Base-by-base conservation (phyloP, 2,797 vertebrate genomes). In the Melopsittacus undulatus region DNA sequence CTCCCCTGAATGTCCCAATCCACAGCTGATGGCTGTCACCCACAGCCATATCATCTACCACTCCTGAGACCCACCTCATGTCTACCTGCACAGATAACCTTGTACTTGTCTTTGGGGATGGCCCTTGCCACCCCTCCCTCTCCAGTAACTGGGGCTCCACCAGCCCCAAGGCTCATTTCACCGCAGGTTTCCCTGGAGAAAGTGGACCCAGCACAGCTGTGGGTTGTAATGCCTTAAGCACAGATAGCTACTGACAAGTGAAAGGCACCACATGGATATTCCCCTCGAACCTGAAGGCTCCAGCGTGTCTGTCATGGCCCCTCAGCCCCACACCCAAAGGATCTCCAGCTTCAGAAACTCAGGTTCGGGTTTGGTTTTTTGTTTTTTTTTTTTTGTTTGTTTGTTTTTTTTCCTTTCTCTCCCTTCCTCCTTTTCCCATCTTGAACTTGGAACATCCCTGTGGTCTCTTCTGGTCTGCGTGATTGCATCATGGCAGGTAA, bases 401-500 rank as follows among this genome's bases (percentile, higher is more conserved):
- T 38, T 40, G 38, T 40, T 78, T 26, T 46, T 36, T 19, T 36
- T 19, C 5, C 11, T 5, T 5, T 10, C 9, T 29, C 9, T 5
- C 19, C 16, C 8, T 13, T 36, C 24, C 61, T 76, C 13, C 20
- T 74, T 90, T 95, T 82, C 63, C 38, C n/a, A 51, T 18, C 20
- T 73, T 43, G 86, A 51, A 96, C 92, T 96, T 96, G 76, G 90
- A 96, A 54, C 42, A 46, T 89, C 59, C 42, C 57, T 74, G 1
- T 10, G 72, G 64, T 83, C 80, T 93, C 69, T 57, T 72, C 64
- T 83, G 42, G 83, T 91, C 61, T 3, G 0, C 68, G 7, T 9
- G 78, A 77, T 90, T 97, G 92, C 94, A 91, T 90, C 95, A 5
- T 2, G 57, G 74, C 91, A 94, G 88, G 92, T 93, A 87, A 63